Evolutionary conservation across 2,888 invertebrate genomes (phyloP), one percentile per base, ranked within the genome.

Genomic region (Andrena hattorfiana): DNA sequence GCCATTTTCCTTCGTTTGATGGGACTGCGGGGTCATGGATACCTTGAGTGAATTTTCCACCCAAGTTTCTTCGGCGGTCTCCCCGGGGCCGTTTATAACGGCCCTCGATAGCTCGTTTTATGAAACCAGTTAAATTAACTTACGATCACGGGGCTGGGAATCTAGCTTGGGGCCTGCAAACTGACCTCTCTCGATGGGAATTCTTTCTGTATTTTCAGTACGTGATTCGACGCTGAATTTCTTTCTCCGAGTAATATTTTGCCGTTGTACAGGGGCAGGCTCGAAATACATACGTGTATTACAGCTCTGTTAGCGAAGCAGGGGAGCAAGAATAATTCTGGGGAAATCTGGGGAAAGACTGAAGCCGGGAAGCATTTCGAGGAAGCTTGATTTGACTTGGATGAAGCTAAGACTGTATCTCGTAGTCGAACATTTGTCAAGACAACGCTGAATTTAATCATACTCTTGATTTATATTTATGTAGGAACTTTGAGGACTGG

Each of bases 1-100:
- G 23, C 77, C 81, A 80, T 87, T 86, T 77, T 67, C 42, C 73
- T 70, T 64, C 73, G 64, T 64, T 83, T 76, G 79, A 82, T 80
- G 71, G 76, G 49, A 69, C 42, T 23, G 8, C 32, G 35, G 35
- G 74, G 28, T 42, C 49, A 26, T 59, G 67, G 72, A 80, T 83
- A 73, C 35, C 35, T 62, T n/a, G 54, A 72, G 75, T 77, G 68
- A 85, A 70, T 77, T 77, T 79, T 73, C 77, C 59, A 48, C 16
- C 49, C 62, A 74, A 64, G 32, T 83, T 83, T 75, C 54, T 75
- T 59, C 64, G 60, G 7, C 10, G 26, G 7, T 42, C 51, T 49
- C 49, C 5, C 66, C 16, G 32, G 8, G 6, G 28, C 63, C 60
- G 42, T 60, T 67, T 23, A 77, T 77, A 71, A 49, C 30, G 60